Base-by-base conservation (phyloP, 2,888 invertebrate species). In the Alentia gelatinosa region DNA sequence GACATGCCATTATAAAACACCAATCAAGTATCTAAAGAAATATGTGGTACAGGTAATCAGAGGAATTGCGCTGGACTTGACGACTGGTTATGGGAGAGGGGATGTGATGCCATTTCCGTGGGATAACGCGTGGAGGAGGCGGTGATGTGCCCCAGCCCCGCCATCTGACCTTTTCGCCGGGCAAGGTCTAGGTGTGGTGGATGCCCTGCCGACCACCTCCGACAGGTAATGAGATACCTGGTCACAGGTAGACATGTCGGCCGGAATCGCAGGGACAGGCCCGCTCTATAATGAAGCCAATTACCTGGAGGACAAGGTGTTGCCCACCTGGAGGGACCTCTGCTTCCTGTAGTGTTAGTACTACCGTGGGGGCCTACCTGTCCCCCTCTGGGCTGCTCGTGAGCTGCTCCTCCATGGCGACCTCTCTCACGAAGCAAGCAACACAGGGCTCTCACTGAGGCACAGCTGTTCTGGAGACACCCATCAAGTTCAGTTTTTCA, bases 211-310 rank as follows among this genome's bases (percentile, higher is more conserved):
- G 63, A n/a, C 15, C 15, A 63, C 19, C 19, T 35, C 74, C 56
- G 4, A 68, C 79, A 79, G 79, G 39, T 79, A 79, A 79, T 79
- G 79, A 79, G 79, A 79, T 79, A 79, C 5, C 79, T 26, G 79
- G 79, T 35, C 79, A 79, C 39, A 79, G 79, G 79, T 79, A 79
- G 79, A 79, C 79, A 79, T 79, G 79, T 35, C 79, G 23, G 35
- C 23, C 39, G 39, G 79, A 79, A 79, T 79, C 37, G 37, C 15
- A 9, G 79, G 23, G 79, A 79, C 79, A 79, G 39, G 37, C 79
- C 35, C 37, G 37, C 79, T 79, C 37, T 12, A 79, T 79, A 79
- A 79, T 37, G 79, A 79, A 79, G 79, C 79, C 79, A 79, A 79
- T 79, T 79, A 79, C 79, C 79, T 39, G n/a, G 39, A 39, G 79